Evolutionary conservation across 2,797 vertebrate species (phyloP), one percentile per base, ranked within the genome.

Genomic region (Naso thynnoides): DNA sequence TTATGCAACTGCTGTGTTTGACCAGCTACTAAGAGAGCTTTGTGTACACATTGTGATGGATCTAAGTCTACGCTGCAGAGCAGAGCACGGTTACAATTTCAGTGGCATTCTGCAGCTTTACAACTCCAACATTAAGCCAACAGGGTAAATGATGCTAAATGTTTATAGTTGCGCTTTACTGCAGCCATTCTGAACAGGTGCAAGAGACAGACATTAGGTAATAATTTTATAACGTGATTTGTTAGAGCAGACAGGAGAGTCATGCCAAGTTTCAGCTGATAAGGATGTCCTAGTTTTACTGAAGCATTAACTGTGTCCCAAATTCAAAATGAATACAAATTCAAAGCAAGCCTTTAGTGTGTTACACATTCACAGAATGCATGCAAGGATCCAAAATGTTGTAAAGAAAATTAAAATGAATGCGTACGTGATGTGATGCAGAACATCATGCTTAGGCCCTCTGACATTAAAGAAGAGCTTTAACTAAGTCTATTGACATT

Each of bases 1-100:
- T 94, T 90, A 89, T 79, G 79, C 68, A 92, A 90, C 79, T 4
- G 18, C 27, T 61, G 70, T 87, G 85, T 90, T 91, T 92, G 88
- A 78, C 56, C 48, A 78, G 67, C 70, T 64, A 47, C 70, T 58
- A 29, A 63, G 36, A 58, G 44, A 53, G 64, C 73, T 77, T 31
- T 86, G 82, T 91, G 68, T 82, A 84, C 78, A 89, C 62, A 81
- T 3, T 44, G 66, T 54, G 60, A 55, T 44, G 71, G 58, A 67
- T 86, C 61, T 7, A 49, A 45, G 44, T 67, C 70, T 44, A 29
- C 44, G 19, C 41, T 44, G 62, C 55, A 52, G 60, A 60, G 62
- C 49, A n/a, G 33, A 9, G 6, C 33, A 36, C 33, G 11, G 61
- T 50, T 54, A 41, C 4, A 16, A 45, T 54, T 52, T 60, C 13